Evolutionary conservation across 2,113 vertebrate genomes (phyloP).

Genomic region (Xenopus laevis): DNA sequence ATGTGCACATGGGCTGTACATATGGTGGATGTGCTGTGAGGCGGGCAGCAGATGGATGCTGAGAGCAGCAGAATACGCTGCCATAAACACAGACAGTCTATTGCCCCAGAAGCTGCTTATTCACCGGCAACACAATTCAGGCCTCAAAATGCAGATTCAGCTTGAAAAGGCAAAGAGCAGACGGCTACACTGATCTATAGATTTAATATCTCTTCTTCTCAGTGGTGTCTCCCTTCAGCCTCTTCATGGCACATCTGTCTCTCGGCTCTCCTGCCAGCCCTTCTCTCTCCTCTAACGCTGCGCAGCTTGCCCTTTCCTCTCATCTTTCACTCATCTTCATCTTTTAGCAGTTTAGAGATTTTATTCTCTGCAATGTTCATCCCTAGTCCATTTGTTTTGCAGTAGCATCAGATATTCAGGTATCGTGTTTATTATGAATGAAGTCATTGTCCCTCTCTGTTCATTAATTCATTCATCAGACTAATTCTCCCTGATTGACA

Average conservation of each 20-base stretch:
- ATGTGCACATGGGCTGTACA: constrained; percentile 9
- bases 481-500: no score
- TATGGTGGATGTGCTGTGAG: constrained; percentile 24
- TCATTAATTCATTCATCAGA: no score
- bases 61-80: constrained; percentile 38
- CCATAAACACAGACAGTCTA: constrained; percentile 27
- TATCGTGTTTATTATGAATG: no score
- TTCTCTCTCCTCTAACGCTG: background rate
- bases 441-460: no score
- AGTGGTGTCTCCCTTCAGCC: constrained; percentile 13
- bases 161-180: constrained; percentile 27
- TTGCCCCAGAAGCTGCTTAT: constrained; percentile 31
- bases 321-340: background rate
- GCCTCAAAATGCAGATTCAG: constrained; percentile 36
- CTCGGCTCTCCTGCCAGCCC: constrained; percentile 12
- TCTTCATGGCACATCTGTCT: constrained; percentile 33
- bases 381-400: no score
- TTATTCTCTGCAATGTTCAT: no score
- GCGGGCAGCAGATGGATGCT: constrained; percentile 38
- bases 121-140: constrained; percentile 30
- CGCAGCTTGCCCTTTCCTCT: background rate
- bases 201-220: constrained; percentile 28
- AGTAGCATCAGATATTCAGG: no score
- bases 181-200: constrained; percentile 35
- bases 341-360: no score